Conservation (phyloP, 2,797 vertebrate genomes). For the Sebastes ruberrimus region DNA sequence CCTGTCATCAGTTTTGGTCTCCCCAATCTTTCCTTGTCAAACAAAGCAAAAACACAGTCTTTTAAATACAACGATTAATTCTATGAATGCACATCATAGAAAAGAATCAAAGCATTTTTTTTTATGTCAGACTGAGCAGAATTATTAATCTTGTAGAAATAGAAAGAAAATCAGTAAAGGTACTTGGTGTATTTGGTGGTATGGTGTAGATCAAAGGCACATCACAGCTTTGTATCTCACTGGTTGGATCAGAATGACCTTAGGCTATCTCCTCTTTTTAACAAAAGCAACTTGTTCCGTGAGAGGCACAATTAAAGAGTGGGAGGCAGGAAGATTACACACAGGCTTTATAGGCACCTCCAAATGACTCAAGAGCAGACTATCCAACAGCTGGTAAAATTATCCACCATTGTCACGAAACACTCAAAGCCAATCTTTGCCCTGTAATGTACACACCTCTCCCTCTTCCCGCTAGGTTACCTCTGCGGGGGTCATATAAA, state of each 20-base stretch:
- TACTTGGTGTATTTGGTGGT: conserved; percentile 70
- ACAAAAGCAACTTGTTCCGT: conserved; percentile 77
- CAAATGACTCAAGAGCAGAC: conserved; percentile 80
- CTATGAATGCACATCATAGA: conserved; percentile 8
- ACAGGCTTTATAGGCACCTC: conserved; percentile 76
- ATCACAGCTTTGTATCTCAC: conserved; percentile 73
- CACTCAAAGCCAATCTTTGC: conserved; percentile 38
- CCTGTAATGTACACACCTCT: conserved; percentile 4
- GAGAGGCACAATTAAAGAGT: conserved; percentile 74
- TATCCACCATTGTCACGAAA: conserved; percentile 73
- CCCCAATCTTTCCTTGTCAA: neutral
- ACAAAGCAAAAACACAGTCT: neutral
- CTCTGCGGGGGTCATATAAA: conserved; percentile 49
- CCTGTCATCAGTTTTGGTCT: neutral
- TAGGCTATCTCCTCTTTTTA: conserved; percentile 50
- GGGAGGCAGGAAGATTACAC: conserved; percentile 77
- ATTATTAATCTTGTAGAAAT: conserved; percentile 67
- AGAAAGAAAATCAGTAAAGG: conserved; percentile 66
- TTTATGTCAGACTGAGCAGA: conserved; percentile 67
- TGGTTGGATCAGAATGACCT: conserved; percentile 40
- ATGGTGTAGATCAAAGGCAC: conserved; percentile 76
- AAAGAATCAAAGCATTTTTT: conserved; percentile 68
- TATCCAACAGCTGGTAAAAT: conserved; percentile 76
- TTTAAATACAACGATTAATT: neutral
- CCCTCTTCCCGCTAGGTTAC: neutral